Evolutionary conservation across 2,888 invertebrate genomes (phyloP).

Genomic region (Meloe dianella): DNA sequence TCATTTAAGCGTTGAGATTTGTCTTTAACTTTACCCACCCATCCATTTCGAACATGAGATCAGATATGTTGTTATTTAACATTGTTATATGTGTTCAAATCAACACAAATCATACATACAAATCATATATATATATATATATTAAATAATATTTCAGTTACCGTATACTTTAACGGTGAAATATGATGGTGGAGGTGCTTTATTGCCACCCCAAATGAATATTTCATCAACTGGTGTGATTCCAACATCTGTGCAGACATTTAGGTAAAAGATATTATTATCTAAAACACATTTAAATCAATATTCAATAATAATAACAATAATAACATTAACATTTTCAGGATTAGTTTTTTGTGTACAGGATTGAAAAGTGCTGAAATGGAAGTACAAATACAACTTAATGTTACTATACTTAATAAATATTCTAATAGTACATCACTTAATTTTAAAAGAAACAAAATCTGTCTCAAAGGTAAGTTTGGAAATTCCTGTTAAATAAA

Average conservation of each 20-base stretch:
- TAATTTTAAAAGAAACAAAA: slow-evolving; percentile 84
- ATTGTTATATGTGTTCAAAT: slow-evolving; percentile 20
- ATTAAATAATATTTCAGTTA: slow-evolving; percentile 62
- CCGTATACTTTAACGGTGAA: slow-evolving; percentile 79
- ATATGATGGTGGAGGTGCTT: slow-evolving; percentile 74
- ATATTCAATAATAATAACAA: slow-evolving; percentile 25
- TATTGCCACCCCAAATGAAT: slow-evolving; percentile 81
- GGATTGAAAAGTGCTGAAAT: slow-evolving; percentile 82
- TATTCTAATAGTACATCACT: slow-evolving; percentile 74
- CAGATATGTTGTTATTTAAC: slow-evolving; percentile 30
- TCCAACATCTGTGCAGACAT: slow-evolving; percentile 78
- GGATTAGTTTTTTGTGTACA: slow-evolving; percentile 83
- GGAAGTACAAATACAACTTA: slow-evolving; percentile 79
- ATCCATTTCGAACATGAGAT: slow-evolving; percentile 39
- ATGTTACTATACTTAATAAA: slow-evolving; percentile 76
- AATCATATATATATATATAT: too few species aligned
- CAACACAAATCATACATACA: slow-evolving; percentile 32
- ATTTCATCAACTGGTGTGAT: slow-evolving; percentile 81
- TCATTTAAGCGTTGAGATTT: slow-evolving; percentile 54
- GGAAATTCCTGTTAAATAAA: too few species aligned
- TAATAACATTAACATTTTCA: too few species aligned
- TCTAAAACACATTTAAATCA: slow-evolving; percentile 16
- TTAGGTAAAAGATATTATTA: slow-evolving; percentile 61
- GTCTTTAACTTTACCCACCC: slow-evolving; percentile 45
- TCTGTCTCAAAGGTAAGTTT: slow-evolving; percentile 77